Base-by-base conservation (phyloP, 1,140 invertebrate genomes). In the Bombus waltoni region DNA sequence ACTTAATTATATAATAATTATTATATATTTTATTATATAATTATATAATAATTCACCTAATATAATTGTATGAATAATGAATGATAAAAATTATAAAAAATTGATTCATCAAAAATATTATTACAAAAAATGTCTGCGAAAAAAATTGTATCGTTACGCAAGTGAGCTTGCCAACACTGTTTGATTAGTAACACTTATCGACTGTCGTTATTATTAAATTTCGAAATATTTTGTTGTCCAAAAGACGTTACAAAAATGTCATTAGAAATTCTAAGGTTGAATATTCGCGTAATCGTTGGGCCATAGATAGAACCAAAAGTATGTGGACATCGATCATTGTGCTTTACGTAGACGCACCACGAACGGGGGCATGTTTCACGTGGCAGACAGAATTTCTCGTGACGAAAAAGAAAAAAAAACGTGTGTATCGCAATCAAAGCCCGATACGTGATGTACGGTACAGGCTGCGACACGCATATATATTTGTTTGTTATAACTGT, bases 221-320 rank as follows among this genome's bases (percentile, higher is more conserved):
- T 70, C 57, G 40, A 80, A 32, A 35, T 40, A 42, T 13, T 62
- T 62, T n/a, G 59, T 62, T n/a, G 11, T 62, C 6, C 6, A n/a
- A 53, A 47, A 73, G 68, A 10, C 47, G 10, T 80, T 66, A 83
- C 79, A 81, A 66, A 80, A 76, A 75, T 81, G 22, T 75, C 71
- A 83, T 89, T 89, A 89, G 81, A 89, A 87, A 89, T 89, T 89
- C 88, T 77, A 83, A 88, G 88, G 59, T 83, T 85, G 80, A 57
- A 57, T 76, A 32, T 68, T 40, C 80, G 76, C 76, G 79, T 87
- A 81, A 89, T 83, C 76, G 40, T 2, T 11, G 5, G 22, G 0
- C 83, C 83, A 57, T 85, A 83, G 73, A 88, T 79, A 76, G 87
- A 76, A 42, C 42, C 44, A 59, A 38, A 81, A 75, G 47, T 73